Base-by-base conservation (phyloP, 2,113 vertebrate genomes). In the Plecturocebus donacophilus region DNA sequence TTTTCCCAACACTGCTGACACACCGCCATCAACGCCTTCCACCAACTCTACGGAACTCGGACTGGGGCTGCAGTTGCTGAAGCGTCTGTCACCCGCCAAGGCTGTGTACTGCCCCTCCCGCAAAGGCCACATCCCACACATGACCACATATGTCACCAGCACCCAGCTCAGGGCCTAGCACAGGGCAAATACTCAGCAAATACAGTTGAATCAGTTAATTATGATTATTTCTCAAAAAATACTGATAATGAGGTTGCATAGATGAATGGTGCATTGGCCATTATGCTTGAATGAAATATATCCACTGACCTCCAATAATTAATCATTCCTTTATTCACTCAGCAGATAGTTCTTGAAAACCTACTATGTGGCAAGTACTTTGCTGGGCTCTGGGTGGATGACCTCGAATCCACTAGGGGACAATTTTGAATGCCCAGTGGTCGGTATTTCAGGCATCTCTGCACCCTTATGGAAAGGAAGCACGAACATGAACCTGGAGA, bases 1-100 rank as follows among this genome's bases (percentile, higher is more conserved):
- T 94, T 96, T 88, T 71, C 64, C 93, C 70, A 92, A 64, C 89
- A 20, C 11, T 27, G 76, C 56, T 81, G 54, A 95, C 35, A 52
- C 4, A 12, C 7, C 3, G 42, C 75, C 87, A 77, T 49, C 25
- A 38, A 54, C 0, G 5, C 49, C 68, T 71, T 77, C 49, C 13
- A 16, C 80, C 94, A 77, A 76, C n/a, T 52, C 54, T 4, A 32
- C 0, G 1, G 64, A 47, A 6, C 2, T 6, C 20, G 20, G 49
- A 6, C 2, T 5, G 23, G 35, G 49, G 45, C 35, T 70, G 56
- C 3, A 4, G 64, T 32, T 86, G 35, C 90, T 42, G 20, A 27
- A 75, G 20, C 6, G 2, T 38, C 86, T 0, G 30, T 10, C 21
- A 16, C 3, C 21, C 23, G n/a, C 64, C 54, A 2, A 42, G 25